Percentiles rank a stretch among this genome's conserved stretches.
Evolutionary conservation across 2,113 vertebrate genomes (phyloP).

Genomic region (Anolis carolinensis): DNA sequence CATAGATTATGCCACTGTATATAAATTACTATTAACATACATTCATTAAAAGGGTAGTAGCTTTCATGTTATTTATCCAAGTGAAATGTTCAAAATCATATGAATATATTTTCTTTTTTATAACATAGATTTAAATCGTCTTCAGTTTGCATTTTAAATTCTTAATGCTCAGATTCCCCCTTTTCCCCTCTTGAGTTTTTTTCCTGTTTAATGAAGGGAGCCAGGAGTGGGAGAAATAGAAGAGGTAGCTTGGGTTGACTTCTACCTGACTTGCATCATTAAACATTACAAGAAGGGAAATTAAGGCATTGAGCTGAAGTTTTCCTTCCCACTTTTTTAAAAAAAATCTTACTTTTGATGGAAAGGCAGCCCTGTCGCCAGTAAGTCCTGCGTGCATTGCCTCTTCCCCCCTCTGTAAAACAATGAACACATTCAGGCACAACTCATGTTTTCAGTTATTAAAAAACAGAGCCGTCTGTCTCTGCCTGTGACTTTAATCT

Average conservation of each 20-base stretch:
- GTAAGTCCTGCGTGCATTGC: slow-evolving; percentile 74
- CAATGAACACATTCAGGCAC: slow-evolving; percentile 86
- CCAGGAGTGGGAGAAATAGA: slow-evolving; percentile 16
- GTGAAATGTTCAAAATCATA: not conserved
- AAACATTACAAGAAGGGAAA: slow-evolving; percentile 49
- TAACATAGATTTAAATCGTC: not conserved
- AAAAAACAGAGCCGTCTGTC: slow-evolving; percentile 84
- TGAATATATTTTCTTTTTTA: slow-evolving; percentile 7
- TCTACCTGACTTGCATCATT: slow-evolving; percentile 66
- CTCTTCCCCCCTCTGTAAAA: slow-evolving; percentile 72
- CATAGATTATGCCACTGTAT: not conserved
- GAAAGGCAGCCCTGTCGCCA: slow-evolving; percentile 79
- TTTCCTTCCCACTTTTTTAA: slow-evolving; percentile 26
- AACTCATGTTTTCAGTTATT: slow-evolving; percentile 86
- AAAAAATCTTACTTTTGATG: slow-evolving; percentile 76
- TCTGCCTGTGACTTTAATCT: slow-evolving; percentile 85
- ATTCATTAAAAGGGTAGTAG: not conserved
- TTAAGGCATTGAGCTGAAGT: slow-evolving; percentile 39
- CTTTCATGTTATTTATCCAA: not conserved
- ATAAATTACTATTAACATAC: not conserved
- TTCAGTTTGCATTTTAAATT: fast-evolving
- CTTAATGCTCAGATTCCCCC: not conserved
- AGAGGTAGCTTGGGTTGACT: slow-evolving; percentile 45
- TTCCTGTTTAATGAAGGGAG: not conserved
- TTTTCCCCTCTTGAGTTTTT: not conserved